phyloP scores from a whole-genome alignment of 2,797 vertebrate genomes.

The Liasis olivaceus region DNA sequence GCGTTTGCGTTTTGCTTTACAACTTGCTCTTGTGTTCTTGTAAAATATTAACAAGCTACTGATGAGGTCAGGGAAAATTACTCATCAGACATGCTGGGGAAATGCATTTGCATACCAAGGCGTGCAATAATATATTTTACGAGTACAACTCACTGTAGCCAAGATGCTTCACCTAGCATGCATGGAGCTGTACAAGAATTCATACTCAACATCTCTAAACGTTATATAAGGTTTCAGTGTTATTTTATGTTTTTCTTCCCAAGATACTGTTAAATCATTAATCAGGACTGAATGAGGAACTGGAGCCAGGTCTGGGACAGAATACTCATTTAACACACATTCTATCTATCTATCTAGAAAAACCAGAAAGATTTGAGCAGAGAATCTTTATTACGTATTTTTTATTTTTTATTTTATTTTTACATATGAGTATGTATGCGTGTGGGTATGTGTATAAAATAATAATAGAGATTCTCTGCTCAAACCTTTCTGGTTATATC shows the following conservation, averaged over 20 bases:
- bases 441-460: too few relatives aligned
- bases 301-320: rapidly evolving
- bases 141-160: slow-evolving; percentile 10
- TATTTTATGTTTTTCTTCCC: rapidly evolving
- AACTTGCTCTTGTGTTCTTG: slow-evolving; percentile 31
- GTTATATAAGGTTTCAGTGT: rapidly evolving
- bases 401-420: too few relatives aligned
- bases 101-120: not conserved
- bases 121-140: not conserved
- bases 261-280: slow-evolving; percentile 1
- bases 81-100: slow-evolving; percentile 42
- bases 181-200: slow-evolving; percentile 3
- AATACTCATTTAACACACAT: not conserved
- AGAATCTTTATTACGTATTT: too few relatives aligned
- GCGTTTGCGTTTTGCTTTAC: slow-evolving; percentile 19
- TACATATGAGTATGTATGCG: too few relatives aligned
- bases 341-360: too few relatives aligned
- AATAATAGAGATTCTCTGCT: not conserved
- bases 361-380: too few relatives aligned
- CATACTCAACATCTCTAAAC: not conserved
- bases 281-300: not conserved
- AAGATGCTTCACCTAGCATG: slow-evolving; percentile 32
- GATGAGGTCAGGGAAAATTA: slow-evolving; percentile 56
- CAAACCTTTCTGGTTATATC: not conserved
- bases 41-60: slow-evolving; percentile 65